phyloP scores from a whole-genome alignment of 92 coral and sea anemone genomes.

The Muricea muricata region DNA sequence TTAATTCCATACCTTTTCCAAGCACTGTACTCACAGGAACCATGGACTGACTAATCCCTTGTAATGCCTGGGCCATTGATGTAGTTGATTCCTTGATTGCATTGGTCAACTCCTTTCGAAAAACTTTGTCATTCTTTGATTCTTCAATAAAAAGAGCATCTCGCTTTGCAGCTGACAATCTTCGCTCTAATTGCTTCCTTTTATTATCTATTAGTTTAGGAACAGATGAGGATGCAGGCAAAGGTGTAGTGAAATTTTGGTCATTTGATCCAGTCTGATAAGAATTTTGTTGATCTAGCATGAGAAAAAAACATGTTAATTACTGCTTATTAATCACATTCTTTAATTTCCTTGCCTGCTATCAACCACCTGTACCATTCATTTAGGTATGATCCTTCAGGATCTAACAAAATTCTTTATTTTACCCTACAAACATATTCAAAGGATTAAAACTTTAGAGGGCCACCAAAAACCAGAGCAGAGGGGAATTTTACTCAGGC shows the following conservation, averaged over 20 bases:
- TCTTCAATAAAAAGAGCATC: background rate
- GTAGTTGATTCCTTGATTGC: background rate
- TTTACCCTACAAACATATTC: no score
- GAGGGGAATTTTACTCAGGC: no score
- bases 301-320: no score
- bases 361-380: no score
- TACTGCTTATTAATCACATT: no score
- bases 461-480: no score
- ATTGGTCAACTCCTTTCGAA: background rate
- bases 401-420: no score
- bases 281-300: background rate
- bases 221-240: background rate
- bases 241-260: background rate
- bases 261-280: background rate
- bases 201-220: background rate
- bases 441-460: no score
- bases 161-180: background rate
- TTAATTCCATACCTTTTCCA: background rate
- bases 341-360: no score
- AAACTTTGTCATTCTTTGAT: background rate
- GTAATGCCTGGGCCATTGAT: background rate
- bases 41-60: slow-evolving; percentile 6
- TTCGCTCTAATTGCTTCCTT: background rate
- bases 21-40: background rate
- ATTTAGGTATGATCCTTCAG: no score